These are phyloP conservation scores for Oreocharis arfaki DNA, from an alignment of 2,113 vertebrate species.

Conservation along the genomic window DNA sequence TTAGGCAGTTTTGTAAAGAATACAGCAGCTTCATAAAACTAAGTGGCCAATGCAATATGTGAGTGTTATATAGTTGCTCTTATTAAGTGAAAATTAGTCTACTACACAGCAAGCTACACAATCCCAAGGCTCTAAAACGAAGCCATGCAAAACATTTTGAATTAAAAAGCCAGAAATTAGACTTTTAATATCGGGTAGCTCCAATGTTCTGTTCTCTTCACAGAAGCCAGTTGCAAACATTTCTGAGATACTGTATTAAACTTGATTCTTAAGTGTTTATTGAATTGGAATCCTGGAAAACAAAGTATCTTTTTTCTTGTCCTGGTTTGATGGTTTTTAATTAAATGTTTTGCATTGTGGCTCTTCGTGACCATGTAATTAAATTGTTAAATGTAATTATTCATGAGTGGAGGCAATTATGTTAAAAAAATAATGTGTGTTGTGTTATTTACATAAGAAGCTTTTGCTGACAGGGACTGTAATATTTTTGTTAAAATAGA, in stretches of 20 bases:
- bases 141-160: background rate
- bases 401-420: background rate
- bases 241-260: background rate
- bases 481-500: background rate
- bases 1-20: background rate
- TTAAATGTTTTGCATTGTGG: background rate
- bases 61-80: background rate
- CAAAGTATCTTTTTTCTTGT: background rate
- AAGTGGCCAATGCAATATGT: background rate
- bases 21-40: background rate
- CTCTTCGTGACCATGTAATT: background rate
- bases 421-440: background rate
- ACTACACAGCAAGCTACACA: background rate
- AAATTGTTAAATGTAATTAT: background rate
- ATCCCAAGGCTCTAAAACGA: background rate
- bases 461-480: background rate
- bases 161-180: background rate
- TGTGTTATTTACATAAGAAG: background rate
- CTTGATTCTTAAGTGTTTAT: background rate
- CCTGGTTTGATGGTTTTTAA: background rate
- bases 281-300: background rate
- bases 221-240: background rate
- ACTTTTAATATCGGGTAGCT: background rate
- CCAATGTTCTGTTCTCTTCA: background rate
- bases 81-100: background rate